Evolutionary conservation across 2,797 vertebrate genomes (phyloP).

Genomic region (Propithecus deckenii): DNA sequence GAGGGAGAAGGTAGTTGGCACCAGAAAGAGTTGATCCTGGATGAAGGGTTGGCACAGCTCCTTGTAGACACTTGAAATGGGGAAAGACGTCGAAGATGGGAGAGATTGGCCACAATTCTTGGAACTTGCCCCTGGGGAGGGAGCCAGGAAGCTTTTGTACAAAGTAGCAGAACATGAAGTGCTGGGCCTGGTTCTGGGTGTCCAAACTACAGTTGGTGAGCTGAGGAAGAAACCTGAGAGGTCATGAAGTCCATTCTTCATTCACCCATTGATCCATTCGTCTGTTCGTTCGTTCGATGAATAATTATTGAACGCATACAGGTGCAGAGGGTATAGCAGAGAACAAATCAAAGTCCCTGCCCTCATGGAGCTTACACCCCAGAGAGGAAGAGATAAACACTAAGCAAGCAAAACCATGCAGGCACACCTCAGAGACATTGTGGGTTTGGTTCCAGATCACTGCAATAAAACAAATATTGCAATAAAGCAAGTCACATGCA

Average conservation of each 20-base stretch:
- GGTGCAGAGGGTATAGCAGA: not conserved
- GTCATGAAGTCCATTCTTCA: not conserved
- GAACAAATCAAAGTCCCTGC: not conserved
- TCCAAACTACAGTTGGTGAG: not conserved
- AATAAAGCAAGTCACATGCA: not conserved
- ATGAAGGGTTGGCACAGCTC: not conserved
- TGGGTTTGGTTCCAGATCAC: not conserved
- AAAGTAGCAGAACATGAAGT: not conserved
- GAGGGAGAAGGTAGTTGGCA: not conserved
- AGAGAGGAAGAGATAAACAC: not conserved
- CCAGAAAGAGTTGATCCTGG: not conserved
- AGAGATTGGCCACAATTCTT: conserved; percentile 26
- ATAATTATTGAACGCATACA: not conserved
- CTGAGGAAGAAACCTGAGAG: not conserved
- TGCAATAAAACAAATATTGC: not conserved
- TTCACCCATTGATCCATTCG: not conserved
- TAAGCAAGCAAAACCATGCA: not conserved
- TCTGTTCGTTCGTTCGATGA: not conserved
- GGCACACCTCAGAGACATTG: not conserved
- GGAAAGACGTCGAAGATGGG: not conserved
- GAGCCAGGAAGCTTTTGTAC: not conserved
- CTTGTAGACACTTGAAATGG: not conserved
- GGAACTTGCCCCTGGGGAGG: conserved; percentile 8
- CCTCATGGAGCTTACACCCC: not conserved
- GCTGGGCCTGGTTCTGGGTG: not conserved